Conservation (phyloP, 2,888 invertebrate species). For the Agonopterix arenella region DNA sequence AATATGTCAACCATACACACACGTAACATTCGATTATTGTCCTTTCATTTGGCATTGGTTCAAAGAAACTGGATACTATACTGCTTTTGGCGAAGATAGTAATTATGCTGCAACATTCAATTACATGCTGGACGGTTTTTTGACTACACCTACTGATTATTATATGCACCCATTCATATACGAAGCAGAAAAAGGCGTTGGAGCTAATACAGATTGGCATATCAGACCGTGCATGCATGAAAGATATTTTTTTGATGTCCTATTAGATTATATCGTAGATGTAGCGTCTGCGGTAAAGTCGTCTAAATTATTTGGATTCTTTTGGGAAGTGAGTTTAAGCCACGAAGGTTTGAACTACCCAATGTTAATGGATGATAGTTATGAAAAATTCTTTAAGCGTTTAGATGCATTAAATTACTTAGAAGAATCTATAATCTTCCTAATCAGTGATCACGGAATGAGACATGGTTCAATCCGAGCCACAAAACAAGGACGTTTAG, state of each 20-base stretch:
- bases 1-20: slow-evolving; percentile 74
- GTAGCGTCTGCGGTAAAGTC: slow-evolving; percentile 77
- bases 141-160: slow-evolving; percentile 84
- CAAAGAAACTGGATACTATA: slow-evolving; percentile 80
- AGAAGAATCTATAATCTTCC: slow-evolving; percentile 81
- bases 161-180: slow-evolving; percentile 83
- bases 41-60: slow-evolving; percentile 87
- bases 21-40: slow-evolving; percentile 81
- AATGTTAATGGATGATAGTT: slow-evolving; percentile 82
- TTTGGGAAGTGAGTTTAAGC: slow-evolving; percentile 89
- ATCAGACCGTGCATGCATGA: slow-evolving; percentile 83
- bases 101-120: slow-evolving; percentile 33
- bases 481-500: slow-evolving; percentile 91
- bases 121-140: slow-evolving; percentile 54
- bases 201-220: slow-evolving; percentile 80
- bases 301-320: slow-evolving; percentile 86
- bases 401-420: slow-evolving; percentile 77
- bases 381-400: slow-evolving; percentile 72
- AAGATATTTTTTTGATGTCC: slow-evolving; percentile 81
- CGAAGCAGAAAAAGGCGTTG: slow-evolving; percentile 77
- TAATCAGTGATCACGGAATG: slow-evolving; percentile 94
- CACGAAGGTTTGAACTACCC: slow-evolving; percentile 92
- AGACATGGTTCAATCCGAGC: slow-evolving; percentile 89
- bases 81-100: slow-evolving; percentile 87
- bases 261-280: slow-evolving; percentile 83